Evolutionary conservation across 2,113 vertebrate genomes (phyloP).

Genomic region (Myiopsitta monachus): DNA sequence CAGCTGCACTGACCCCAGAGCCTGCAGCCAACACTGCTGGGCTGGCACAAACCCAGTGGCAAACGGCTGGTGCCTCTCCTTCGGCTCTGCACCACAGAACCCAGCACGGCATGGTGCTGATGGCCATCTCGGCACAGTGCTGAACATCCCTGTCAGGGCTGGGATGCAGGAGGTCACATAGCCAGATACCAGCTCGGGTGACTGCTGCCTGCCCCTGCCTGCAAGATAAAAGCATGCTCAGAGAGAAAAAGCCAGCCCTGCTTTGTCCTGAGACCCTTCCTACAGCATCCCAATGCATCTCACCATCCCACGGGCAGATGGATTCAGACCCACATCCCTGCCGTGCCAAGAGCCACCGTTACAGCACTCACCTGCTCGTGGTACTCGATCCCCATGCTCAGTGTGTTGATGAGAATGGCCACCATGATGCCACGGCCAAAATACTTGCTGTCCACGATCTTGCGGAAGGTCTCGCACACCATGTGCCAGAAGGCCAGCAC

Average conservation of each 20-base stretch:
- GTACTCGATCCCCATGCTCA: constrained; percentile 99
- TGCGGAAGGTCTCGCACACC: constrained; percentile 91
- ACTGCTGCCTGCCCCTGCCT: neutral
- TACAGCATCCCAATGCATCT: neutral
- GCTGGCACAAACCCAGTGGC: neutral
- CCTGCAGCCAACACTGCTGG: neutral
- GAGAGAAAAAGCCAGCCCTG: neutral
- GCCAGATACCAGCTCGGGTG: neutral
- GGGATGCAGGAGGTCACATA: neutral
- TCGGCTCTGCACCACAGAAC: neutral
- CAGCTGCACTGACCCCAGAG: neutral
- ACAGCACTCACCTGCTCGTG: constrained; percentile 87
- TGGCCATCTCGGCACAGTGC: fast-evolving
- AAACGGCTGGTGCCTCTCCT: neutral
- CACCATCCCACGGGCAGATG: fast-evolving
- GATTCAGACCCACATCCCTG: fast-evolving
- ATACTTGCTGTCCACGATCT: constrained; percentile 99
- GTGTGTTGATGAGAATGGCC: constrained; percentile 96
- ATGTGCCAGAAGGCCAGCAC: constrained; percentile 87
- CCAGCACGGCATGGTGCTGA: neutral
- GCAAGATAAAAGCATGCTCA: neutral
- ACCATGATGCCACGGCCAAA: constrained; percentile 98
- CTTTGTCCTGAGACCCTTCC: neutral
- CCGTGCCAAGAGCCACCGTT: fast-evolving
- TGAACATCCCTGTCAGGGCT: neutral